phyloP scores from a whole-genome alignment of 2,113 vertebrate genomes.

The Hippocampus barbouri region DNA sequence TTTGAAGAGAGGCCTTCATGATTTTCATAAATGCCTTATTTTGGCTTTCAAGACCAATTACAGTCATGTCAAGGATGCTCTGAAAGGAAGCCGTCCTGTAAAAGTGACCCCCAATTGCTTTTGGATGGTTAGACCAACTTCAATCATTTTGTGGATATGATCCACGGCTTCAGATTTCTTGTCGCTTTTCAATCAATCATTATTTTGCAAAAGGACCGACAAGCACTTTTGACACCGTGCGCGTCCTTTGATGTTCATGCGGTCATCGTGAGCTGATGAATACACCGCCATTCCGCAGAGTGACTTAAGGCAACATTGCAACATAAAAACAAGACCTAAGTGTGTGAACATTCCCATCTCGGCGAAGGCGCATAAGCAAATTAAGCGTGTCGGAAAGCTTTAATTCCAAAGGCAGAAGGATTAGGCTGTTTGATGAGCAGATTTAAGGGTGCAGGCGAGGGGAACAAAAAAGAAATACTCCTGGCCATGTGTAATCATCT shows the following conservation, averaged over 20 bases:
- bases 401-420: slow-evolving; percentile 72
- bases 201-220: neutral
- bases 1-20: slow-evolving; percentile 14
- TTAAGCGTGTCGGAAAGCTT: slow-evolving; percentile 76
- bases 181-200: too few species aligned
- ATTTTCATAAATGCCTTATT: neutral
- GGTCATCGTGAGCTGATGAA: slow-evolving; percentile 50
- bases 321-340: slow-evolving; percentile 64
- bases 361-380: slow-evolving; percentile 75
- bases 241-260: slow-evolving; percentile 9
- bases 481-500: slow-evolving; percentile 72
- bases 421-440: slow-evolving; percentile 77
- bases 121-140: neutral
- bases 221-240: slow-evolving; percentile 9
- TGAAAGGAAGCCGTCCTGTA: neutral
- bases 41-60: slow-evolving; percentile 4
- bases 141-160: too few species aligned
- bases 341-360: slow-evolving; percentile 68
- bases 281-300: slow-evolving; percentile 37
- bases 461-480: slow-evolving; percentile 70
- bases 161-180: too few species aligned
- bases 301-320: slow-evolving; percentile 47
- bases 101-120: neutral
- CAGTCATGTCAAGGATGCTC: slow-evolving; percentile 17
- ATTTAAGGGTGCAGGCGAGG: slow-evolving; percentile 69